A percentile compares a stretch with the other conserved stretches of the same genome.
phyloP scores from a whole-genome alignment of 2,113 vertebrate genomes.

The Elephantulus edwardii region DNA sequence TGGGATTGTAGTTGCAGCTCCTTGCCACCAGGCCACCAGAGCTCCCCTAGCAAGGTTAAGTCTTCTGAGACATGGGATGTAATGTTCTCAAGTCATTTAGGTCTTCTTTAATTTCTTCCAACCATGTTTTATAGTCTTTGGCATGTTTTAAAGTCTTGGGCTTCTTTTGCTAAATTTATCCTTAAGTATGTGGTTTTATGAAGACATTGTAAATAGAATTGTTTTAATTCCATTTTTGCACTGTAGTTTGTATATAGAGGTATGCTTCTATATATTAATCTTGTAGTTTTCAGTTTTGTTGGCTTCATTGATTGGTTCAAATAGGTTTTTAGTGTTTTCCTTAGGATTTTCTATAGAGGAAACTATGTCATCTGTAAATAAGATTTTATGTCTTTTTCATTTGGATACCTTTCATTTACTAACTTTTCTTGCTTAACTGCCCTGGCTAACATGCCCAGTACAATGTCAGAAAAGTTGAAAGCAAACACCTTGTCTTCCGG shows the following conservation, averaged over 20 bases:
- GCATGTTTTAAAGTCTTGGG: neutral
- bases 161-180: neutral
- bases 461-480: neutral
- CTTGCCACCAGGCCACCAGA: too few species aligned
- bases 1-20: too few species aligned
- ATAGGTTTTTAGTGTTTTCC: neutral
- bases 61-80: neutral
- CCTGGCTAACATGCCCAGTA: neutral
- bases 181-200: slow-evolving; percentile 11
- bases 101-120: slow-evolving; percentile 21
- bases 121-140: slow-evolving; percentile 3
- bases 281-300: neutral
- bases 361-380: neutral
- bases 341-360: neutral
- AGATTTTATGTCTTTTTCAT: neutral
- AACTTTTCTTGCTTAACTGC: neutral
- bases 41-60: neutral
- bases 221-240: neutral
- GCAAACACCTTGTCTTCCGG: neutral
- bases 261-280: neutral
- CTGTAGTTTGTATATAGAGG: neutral
- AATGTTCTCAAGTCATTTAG: neutral
- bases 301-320: neutral
- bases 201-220: neutral
- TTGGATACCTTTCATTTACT: neutral